Percentiles rank a stretch among this genome's conserved stretches.
Conservation (phyloP, 2,888 invertebrate genomes). For the Capitulum mitella region DNA sequence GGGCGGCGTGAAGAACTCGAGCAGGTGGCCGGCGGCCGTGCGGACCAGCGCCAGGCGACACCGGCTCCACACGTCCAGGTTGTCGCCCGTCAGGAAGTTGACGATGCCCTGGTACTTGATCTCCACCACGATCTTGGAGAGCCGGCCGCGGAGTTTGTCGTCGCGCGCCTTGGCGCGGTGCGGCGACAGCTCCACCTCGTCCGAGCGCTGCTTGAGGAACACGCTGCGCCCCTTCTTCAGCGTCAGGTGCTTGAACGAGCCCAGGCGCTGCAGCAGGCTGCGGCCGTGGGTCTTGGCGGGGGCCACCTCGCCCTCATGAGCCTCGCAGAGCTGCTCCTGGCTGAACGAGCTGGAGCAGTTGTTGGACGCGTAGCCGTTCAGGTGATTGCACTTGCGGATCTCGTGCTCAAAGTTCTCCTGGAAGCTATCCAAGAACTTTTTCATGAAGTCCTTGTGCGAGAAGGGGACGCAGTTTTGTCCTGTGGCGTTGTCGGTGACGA, state of each 20-base stretch:
- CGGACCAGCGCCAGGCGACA: constrained; percentile 84
- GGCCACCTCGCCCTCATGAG: not conserved
- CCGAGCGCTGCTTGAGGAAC: constrained; percentile 84
- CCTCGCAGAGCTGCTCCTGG: not conserved
- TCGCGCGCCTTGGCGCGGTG: constrained; percentile 38
- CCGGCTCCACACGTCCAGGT: constrained; percentile 88
- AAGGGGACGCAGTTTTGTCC: constrained; percentile 59
- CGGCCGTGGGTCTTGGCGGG: not conserved
- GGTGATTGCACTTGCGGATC: constrained; percentile 50
- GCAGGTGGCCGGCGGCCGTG: constrained; percentile 86
- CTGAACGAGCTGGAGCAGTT: not conserved
- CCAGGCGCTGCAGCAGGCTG: not conserved
- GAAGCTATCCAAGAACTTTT: constrained; percentile 76
- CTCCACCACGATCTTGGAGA: constrained; percentile 77
- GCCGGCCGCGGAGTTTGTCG: constrained; percentile 39
- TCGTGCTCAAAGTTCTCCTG: constrained; percentile 66
- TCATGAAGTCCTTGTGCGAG: constrained; percentile 68
- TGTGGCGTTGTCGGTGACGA: constrained; percentile 60
- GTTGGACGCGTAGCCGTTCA: constrained; percentile 40
- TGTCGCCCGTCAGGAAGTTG: constrained; percentile 85
- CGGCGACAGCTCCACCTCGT: constrained; percentile 62
- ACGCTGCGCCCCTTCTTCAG: constrained; percentile 66
- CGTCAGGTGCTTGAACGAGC: not conserved
- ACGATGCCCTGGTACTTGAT: constrained; percentile 90
- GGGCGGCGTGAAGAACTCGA: constrained; percentile 70